Conservation (phyloP, 2,797 vertebrate species). For the Petrocephalus schoutedeni region DNA sequence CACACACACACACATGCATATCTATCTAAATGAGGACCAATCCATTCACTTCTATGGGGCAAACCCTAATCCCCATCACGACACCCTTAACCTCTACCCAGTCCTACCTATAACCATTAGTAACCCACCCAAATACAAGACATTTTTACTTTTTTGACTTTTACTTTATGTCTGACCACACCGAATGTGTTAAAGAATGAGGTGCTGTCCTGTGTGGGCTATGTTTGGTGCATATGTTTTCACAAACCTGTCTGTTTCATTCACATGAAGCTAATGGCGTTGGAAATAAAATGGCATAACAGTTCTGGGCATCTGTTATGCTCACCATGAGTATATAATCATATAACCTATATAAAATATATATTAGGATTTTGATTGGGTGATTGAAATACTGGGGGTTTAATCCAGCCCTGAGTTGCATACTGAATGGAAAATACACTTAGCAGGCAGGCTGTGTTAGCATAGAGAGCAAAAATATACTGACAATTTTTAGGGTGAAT, state of each 20-base stretch:
- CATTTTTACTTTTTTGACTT: too few species aligned
- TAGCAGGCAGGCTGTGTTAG: neutral
- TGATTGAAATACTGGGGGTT: neutral
- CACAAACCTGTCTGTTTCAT: neutral
- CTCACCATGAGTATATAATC: neutral
- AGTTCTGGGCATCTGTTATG: neutral
- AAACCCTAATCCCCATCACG: too few species aligned
- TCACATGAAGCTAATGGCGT: neutral
- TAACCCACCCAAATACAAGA: too few species aligned
- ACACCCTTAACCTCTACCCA: too few species aligned
- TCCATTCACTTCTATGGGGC: too few species aligned
- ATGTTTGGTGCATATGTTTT: neutral
- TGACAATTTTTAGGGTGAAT: neutral
- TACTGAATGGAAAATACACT: neutral
- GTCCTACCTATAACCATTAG: too few species aligned
- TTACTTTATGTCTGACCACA: neutral
- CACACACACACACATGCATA: too few species aligned
- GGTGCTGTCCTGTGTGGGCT: neutral
- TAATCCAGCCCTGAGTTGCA: neutral
- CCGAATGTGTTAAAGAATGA: neutral
- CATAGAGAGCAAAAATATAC: neutral
- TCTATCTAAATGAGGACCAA: too few species aligned
- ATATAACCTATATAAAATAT: neutral
- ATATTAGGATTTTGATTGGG: neutral
- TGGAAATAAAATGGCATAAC: neutral